Conservation (phyloP, 2,888 invertebrate genomes). For the Dendrolimus pini region DNA sequence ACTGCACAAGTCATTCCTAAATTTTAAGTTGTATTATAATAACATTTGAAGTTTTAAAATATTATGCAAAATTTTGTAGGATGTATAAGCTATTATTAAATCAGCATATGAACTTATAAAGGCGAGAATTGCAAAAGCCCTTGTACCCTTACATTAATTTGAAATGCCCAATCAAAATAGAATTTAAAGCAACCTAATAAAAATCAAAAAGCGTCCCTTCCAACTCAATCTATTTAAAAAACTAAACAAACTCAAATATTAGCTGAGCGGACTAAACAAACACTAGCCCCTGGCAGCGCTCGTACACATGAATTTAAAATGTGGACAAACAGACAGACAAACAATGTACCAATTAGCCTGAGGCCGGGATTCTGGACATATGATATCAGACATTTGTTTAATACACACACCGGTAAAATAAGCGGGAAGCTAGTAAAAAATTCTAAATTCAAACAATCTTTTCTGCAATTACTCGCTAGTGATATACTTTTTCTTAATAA, state of each 20-base stretch:
- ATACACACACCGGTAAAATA: not conserved
- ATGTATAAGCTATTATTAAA: too few relatives aligned
- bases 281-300: conserved; percentile 32
- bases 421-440: too few relatives aligned
- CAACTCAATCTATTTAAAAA: conserved; percentile 44
- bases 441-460: too few relatives aligned
- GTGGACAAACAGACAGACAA: conserved; percentile 40
- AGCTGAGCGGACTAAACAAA: conserved; percentile 50
- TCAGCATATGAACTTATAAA: too few relatives aligned
- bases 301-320: conserved; percentile 47
- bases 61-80: too few relatives aligned
- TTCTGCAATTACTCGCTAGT: too few relatives aligned
- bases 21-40: too few relatives aligned
- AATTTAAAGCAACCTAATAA: conserved; percentile 21
- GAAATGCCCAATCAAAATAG: conserved; percentile 16
- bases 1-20: too few relatives aligned
- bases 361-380: conserved; percentile 40
- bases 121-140: too few relatives aligned
- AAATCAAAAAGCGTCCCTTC: conserved; percentile 18
- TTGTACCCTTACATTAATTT: conserved; percentile 2
- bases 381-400: conserved; percentile 30
- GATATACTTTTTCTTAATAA: too few relatives aligned
- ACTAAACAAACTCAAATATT: conserved; percentile 51
- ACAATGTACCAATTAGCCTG: conserved; percentile 56
- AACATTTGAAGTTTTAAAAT: too few relatives aligned